phyloP scores from a whole-genome alignment of 2,888 invertebrate species.

The Rotaria magnacalcarata region DNA sequence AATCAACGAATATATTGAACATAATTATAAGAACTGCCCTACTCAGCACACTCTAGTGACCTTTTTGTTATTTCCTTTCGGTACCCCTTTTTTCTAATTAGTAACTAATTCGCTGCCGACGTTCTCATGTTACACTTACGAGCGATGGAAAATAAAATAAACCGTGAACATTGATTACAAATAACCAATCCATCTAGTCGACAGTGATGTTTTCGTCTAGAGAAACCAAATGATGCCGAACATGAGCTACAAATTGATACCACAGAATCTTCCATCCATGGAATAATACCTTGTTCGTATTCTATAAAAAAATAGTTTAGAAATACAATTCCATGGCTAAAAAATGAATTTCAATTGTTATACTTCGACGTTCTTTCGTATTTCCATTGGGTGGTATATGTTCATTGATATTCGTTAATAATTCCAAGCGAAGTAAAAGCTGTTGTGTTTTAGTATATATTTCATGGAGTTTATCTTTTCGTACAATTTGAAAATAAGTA shows the following conservation, averaged over 20 bases:
- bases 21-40: too few species aligned
- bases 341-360: too few species aligned
- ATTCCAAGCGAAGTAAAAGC: neutral
- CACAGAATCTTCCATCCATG: slow-evolving; percentile 85
- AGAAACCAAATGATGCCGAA: slow-evolving; percentile 75
- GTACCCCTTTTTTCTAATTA: too few species aligned
- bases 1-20: too few species aligned
- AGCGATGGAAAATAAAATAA: slow-evolving; percentile 73
- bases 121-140: slow-evolving; percentile 49
- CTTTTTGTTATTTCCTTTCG: too few species aligned
- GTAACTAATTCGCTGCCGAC: too few species aligned
- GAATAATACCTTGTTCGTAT: slow-evolving; percentile 68
- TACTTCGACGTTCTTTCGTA: slow-evolving; percentile 27
- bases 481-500: neutral
- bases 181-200: slow-evolving; percentile 83
- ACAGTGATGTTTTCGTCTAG: slow-evolving; percentile 89
- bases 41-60: too few species aligned
- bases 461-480: neutral
- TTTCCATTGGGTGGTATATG: neutral
- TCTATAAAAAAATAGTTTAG: neutral
- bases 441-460: neutral
- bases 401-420: neutral
- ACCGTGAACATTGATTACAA: slow-evolving; percentile 83
- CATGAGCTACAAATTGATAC: slow-evolving; percentile 86
- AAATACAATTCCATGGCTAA: too few species aligned